These are phyloP conservation scores for Scleropages formosus DNA, from an alignment of 2,797 vertebrate genomes.

Conservation along the genomic window DNA sequence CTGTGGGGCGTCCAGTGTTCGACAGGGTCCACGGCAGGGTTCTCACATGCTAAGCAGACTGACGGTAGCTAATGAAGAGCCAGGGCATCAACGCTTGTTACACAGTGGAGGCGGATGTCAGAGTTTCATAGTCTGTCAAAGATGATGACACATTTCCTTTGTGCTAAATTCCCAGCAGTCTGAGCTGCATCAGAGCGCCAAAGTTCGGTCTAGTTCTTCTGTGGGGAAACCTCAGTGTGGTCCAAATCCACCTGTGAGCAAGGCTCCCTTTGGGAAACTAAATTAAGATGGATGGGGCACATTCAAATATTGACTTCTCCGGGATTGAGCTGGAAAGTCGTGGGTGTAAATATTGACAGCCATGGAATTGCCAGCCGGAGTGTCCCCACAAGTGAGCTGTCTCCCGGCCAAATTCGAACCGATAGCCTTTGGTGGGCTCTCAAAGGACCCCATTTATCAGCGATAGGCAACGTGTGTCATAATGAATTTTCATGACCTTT, in stretches of 20 bases:
- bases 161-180: neutral
- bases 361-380: neutral
- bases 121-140: neutral
- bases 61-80: constrained; percentile 25
- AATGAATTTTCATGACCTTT: constrained; percentile 22
- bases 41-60: constrained; percentile 2
- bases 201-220: too few species aligned
- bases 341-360: constrained; percentile 34
- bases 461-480: neutral
- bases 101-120: too few species aligned
- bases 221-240: neutral
- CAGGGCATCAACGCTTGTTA: constrained; percentile 13
- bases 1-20: constrained; percentile 19
- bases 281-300: constrained; percentile 36
- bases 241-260: neutral
- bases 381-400: neutral
- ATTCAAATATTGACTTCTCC: constrained; percentile 38
- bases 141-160: neutral
- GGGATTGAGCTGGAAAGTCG: constrained; percentile 27
- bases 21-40: neutral
- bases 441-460: constrained; percentile 11
- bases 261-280: constrained; percentile 30
- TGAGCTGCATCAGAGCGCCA: neutral
- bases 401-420: neutral
- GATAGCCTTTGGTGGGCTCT: neutral